Evolutionary conservation across 2,888 invertebrate species (phyloP).

Genomic region (Bugula neritina): DNA sequence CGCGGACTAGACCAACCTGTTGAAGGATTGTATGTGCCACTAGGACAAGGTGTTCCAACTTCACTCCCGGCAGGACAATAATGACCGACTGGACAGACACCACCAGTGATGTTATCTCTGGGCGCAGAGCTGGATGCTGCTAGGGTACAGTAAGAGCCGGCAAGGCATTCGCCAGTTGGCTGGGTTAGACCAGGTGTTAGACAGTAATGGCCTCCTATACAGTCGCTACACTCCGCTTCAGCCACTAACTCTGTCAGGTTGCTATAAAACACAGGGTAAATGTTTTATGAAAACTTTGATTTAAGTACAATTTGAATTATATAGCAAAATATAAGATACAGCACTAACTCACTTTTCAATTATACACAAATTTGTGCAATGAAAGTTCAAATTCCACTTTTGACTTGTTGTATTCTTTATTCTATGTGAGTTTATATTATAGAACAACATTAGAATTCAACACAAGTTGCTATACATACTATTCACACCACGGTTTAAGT

Average conservation of each 20-base stretch:
- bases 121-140: slow-evolving; percentile 37
- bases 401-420: no score
- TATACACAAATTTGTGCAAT: no score
- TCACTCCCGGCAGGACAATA: slow-evolving; percentile 44
- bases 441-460: no score
- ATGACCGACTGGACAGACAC: slow-evolving; percentile 39
- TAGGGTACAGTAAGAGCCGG: slow-evolving; percentile 40
- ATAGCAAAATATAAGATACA: no score
- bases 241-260: slow-evolving; percentile 35
- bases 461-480: no score
- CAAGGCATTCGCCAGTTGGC: slow-evolving; percentile 38
- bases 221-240: slow-evolving; percentile 40
- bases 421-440: no score
- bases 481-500: no score
- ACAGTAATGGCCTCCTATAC: slow-evolving; percentile 45
- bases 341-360: no score
- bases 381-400: no score
- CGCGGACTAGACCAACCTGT: slow-evolving; percentile 37
- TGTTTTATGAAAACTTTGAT: no score
- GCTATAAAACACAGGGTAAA: slow-evolving; percentile 32
- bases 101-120: slow-evolving; percentile 38
- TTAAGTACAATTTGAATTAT: no score
- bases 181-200: slow-evolving; percentile 36
- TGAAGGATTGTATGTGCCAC: slow-evolving; percentile 43
- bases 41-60: slow-evolving; percentile 38